These are phyloP conservation scores for Apocrypta bakeri DNA, from an alignment of 1,140 invertebrate species.

Conservation along the genomic window DNA sequence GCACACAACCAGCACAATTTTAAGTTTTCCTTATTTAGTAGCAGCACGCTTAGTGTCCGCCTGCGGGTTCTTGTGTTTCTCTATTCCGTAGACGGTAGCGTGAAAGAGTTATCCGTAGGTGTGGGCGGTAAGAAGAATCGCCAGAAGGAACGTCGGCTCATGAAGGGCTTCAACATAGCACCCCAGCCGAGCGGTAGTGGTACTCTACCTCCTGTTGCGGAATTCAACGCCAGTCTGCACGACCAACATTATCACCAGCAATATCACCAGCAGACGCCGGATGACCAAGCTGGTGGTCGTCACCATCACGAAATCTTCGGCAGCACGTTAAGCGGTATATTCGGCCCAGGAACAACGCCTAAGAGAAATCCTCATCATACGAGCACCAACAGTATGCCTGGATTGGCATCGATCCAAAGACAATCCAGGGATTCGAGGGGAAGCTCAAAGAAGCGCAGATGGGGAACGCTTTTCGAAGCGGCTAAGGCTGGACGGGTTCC, in stretches of 20 bases:
- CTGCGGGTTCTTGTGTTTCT: constrained; percentile 57
- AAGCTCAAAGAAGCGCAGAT: constrained; percentile 71
- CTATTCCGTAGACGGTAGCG: constrained; percentile 65
- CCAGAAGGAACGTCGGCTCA: constrained; percentile 91
- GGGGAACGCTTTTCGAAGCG: constrained; percentile 88
- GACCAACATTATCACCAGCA: constrained; percentile 75
- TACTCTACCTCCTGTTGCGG: constrained; percentile 82
- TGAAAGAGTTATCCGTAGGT: constrained; percentile 78
- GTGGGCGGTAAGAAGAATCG: constrained; percentile 94
- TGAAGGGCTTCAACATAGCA: constrained; percentile 95
- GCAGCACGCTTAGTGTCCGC: constrained; percentile 54
- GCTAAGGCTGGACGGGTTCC: constrained; percentile 86
- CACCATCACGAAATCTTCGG: constrained; percentile 70
- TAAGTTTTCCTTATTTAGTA: constrained; percentile 56
- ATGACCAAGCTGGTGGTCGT: neutral
- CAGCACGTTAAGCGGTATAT: constrained; percentile 71
- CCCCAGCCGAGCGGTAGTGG: constrained; percentile 77
- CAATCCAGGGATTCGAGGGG: constrained; percentile 59
- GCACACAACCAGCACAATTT: constrained; percentile 12
- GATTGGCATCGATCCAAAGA: constrained; percentile 65
- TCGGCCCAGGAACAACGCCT: constrained; percentile 62
- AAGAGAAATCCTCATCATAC: constrained; percentile 78
- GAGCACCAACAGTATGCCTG: constrained; percentile 77
- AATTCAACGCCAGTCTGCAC: constrained; percentile 83
- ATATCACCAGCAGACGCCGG: constrained; percentile 67